phyloP scores from a whole-genome alignment of 2,888 invertebrate species.

The Meloe dianella region DNA sequence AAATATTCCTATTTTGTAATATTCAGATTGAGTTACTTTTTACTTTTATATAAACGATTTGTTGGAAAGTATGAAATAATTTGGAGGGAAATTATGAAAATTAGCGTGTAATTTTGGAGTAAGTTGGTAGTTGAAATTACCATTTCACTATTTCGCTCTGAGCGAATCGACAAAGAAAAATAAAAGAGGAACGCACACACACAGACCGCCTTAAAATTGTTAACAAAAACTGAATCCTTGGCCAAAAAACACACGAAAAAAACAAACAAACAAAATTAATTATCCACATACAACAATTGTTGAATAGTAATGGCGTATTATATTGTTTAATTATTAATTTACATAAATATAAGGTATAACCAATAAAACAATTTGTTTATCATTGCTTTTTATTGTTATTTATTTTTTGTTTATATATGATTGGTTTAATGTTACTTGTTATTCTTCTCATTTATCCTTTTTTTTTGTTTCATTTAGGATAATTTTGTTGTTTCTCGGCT shows the following conservation, averaged over 20 bases:
- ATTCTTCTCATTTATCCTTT: neutral
- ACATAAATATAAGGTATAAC: conserved; percentile 2
- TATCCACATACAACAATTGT: neutral
- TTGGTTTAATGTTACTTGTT: neutral
- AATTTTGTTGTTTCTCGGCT: conserved; percentile 27
- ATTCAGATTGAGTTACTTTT: neutral
- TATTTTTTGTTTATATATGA: neutral
- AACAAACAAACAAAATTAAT: no score
- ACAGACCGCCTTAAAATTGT: neutral
- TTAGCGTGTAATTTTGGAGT: neutral
- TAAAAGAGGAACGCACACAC: no score
- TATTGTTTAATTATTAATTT: conserved; percentile 1
- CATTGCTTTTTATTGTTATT: neutral
- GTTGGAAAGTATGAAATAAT: neutral
- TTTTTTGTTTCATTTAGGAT: conserved; percentile 16
- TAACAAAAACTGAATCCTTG: neutral
- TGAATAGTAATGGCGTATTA: neutral
- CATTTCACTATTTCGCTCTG: neutral
- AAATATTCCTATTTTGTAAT: neutral
- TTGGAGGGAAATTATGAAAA: neutral
- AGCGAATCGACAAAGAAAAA: neutral
- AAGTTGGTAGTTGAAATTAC: neutral
- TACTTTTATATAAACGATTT: neutral
- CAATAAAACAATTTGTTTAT: neutral
- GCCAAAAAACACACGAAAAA: no score